Conservation (phyloP, 2,888 invertebrate species). For the Tryphoninae sp. region DNA sequence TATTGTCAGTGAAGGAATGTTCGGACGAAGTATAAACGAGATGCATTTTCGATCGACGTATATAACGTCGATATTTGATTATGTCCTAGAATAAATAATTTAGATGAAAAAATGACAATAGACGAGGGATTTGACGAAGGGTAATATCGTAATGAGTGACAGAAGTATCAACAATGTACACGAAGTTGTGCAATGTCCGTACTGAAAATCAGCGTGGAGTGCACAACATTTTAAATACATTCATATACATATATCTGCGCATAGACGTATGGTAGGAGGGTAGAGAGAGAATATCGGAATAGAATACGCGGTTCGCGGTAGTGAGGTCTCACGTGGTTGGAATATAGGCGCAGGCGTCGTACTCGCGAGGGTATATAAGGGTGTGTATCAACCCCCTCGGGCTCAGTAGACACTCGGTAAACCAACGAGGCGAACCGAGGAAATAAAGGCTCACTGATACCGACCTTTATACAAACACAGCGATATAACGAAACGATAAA, state of each 20-base stretch:
- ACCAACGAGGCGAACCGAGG: constrained; percentile 46
- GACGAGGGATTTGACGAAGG: neutral
- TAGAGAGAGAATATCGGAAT: constrained; percentile 41
- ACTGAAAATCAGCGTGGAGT: too few relatives aligned
- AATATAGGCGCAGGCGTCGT: constrained; percentile 64
- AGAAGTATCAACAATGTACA: too few relatives aligned
- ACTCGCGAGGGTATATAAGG: constrained; percentile 73
- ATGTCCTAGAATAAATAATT: neutral
- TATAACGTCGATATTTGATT: neutral
- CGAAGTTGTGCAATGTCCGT: too few relatives aligned
- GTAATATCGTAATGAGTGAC: neutral
- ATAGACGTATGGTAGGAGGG: neutral
- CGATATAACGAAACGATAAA: neutral
- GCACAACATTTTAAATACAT: neutral
- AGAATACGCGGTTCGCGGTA: constrained; percentile 31
- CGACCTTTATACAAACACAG: constrained; percentile 14
- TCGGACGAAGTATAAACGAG: neutral
- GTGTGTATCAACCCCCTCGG: constrained; percentile 64
- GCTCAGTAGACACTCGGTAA: constrained; percentile 72
- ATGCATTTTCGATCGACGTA: neutral
- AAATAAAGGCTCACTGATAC: neutral
- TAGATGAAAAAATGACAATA: neutral
- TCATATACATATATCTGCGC: neutral
- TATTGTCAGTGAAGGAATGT: too few relatives aligned
- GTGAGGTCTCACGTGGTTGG: constrained; percentile 58